phyloP scores from a whole-genome alignment of 2,888 invertebrate species.

The Drosophila stalkeri region DNA sequence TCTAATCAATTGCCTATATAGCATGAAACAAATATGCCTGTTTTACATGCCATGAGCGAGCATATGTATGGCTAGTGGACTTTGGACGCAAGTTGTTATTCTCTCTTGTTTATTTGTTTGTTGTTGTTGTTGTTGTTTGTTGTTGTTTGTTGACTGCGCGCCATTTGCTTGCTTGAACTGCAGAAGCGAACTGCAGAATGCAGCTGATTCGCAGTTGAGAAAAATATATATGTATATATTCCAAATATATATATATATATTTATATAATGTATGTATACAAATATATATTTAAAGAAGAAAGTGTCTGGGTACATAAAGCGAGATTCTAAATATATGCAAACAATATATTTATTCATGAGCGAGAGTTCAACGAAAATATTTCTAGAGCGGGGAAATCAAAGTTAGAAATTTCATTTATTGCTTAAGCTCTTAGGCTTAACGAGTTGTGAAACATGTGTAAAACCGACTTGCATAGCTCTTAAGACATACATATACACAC shows the following conservation, averaged over 20 bases:
- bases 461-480: neutral
- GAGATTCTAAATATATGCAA: slow-evolving; percentile 5
- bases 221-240: neutral
- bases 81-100: neutral
- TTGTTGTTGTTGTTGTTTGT: neutral
- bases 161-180: neutral
- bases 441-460: neutral
- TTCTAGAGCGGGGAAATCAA: neutral
- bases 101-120: slow-evolving; percentile 2
- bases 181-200: neutral
- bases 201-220: neutral
- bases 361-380: slow-evolving; percentile 3
- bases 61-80: neutral
- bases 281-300: neutral
- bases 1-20: too few relatives aligned
- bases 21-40: neutral
- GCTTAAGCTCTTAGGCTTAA: neutral
- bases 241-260: neutral
- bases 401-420: neutral
- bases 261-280: neutral
- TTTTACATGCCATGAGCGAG: neutral
- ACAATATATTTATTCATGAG: slow-evolving; percentile 4
- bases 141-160: slow-evolving; percentile 7
- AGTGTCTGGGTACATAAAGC: neutral
- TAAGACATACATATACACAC: neutral